Conservation (phyloP, 2,113 vertebrate species). For the human (Homo sapiens) region GRCh38 chr11:22877501-22878000, state of each 20-base stretch:
- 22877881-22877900: background rate
- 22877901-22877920: background rate
- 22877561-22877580: background rate
- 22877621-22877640: background rate
- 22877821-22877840: background rate
- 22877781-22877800: background rate
- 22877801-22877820: background rate
- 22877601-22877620: background rate
- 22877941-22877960: background rate
- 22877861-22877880: background rate
- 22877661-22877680: background rate
- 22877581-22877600: background rate
- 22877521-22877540: background rate
- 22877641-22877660: background rate
- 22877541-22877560: background rate
- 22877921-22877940: background rate
- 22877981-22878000: background rate
- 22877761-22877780: background rate
- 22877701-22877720: background rate
- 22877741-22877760: background rate
- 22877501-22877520: rapidly evolving
- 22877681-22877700: background rate
- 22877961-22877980: background rate
- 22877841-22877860: background rate
- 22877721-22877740: background rate